Percentiles rank a stretch among this genome's conserved stretches.
Evolutionary conservation across 2,888 invertebrate species (phyloP).

Genomic region (Conchocele bisecta): DNA sequence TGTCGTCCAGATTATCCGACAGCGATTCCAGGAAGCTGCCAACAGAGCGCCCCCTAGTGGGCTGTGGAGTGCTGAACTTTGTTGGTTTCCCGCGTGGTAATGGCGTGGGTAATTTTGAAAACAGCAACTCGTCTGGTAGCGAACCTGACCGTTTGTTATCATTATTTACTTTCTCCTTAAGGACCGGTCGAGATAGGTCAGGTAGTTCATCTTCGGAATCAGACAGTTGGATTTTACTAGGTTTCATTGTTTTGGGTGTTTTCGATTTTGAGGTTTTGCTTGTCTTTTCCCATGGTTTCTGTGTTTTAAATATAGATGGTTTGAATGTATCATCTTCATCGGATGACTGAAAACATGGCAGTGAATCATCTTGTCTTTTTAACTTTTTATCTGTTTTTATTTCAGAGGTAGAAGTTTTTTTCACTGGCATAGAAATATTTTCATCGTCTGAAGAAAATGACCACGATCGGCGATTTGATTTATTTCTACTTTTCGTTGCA

Average conservation of each 20-base stretch:
- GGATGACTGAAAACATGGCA: neutral
- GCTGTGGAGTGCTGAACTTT: conserved; percentile 4
- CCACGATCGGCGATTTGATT: neutral
- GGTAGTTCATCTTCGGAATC: no score
- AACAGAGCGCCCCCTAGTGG: conserved; percentile 6
- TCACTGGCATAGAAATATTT: no score
- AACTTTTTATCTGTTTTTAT: no score
- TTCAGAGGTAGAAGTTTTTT: no score
- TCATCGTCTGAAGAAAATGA: conserved; percentile 39
- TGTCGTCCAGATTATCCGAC: conserved; percentile 45
- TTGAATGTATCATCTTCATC: neutral
- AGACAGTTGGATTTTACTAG: no score
- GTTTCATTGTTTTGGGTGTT: conserved; percentile 15
- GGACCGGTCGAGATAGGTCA: neutral
- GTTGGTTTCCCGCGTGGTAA: neutral
- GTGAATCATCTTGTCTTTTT: neutral
- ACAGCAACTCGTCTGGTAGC: neutral
- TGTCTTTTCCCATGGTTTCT: conserved; percentile 30
- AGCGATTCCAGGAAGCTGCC: conserved; percentile 71
- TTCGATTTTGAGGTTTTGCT: conserved; percentile 25
- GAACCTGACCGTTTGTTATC: neutral
- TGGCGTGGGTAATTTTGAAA: neutral
- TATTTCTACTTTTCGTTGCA: no score
- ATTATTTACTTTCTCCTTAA: neutral
- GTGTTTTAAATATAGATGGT: conserved; percentile 39